These are phyloP conservation scores for Atta cephalotes DNA, from an alignment of 1,140 invertebrate species.

Conservation along the genomic window DNA sequence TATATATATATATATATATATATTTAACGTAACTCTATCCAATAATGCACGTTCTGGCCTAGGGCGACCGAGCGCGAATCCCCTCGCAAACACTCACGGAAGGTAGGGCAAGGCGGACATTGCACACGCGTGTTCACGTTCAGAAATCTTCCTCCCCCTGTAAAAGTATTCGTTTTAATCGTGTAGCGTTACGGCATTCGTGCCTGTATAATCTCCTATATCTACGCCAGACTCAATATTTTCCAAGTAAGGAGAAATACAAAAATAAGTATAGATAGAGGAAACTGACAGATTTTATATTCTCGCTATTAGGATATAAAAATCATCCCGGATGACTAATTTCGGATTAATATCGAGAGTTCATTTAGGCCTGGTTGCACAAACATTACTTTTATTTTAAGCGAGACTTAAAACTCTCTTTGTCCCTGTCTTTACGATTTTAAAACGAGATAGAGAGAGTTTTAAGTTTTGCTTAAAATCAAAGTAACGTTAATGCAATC, in stretches of 20 bases:
- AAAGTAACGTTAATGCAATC: too few relatives aligned
- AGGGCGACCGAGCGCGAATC: conserved; percentile 73
- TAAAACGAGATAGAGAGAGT: too few relatives aligned
- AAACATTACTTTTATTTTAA: too few relatives aligned
- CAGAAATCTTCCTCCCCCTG: conserved; percentile 6
- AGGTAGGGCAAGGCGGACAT: conserved; percentile 45
- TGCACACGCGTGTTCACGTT: background rate
- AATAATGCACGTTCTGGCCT: conserved; percentile 85
- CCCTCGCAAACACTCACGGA: conserved; percentile 74
- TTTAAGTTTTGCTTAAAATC: too few relatives aligned
- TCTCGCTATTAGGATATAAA: too few relatives aligned
- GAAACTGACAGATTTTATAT: too few relatives aligned
- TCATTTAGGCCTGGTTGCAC: background rate
- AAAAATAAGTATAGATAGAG: too few relatives aligned
- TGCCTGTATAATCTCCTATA: background rate
- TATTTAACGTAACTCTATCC: conserved; percentile 85
- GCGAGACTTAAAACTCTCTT: too few relatives aligned
- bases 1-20: conserved; percentile 38
- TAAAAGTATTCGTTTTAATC: conserved; percentile 42
- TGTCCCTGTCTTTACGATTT: too few relatives aligned
- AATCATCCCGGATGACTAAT: too few relatives aligned
- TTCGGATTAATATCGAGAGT: background rate
- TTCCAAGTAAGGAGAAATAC: too few relatives aligned
- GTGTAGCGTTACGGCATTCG: conserved; percentile 38
- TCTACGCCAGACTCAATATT: too few relatives aligned